Conservation (phyloP, 2,888 invertebrate species). For the Pollenia griseotomentosa region DNA sequence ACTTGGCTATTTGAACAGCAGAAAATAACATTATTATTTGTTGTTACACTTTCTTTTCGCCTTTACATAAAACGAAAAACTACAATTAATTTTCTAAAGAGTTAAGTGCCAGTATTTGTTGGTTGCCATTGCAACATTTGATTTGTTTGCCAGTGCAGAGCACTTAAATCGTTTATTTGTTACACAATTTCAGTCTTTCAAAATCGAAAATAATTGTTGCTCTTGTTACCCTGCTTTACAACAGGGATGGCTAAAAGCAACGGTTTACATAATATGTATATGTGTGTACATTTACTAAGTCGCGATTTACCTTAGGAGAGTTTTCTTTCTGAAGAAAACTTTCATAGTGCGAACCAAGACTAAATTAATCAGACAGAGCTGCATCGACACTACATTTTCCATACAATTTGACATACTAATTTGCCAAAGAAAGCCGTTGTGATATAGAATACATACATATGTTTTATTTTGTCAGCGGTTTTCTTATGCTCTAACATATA, state of each 20-base stretch:
- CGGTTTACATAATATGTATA: too few species aligned
- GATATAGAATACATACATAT: too few species aligned
- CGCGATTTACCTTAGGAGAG: too few species aligned
- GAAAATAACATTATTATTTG: conserved; percentile 1
- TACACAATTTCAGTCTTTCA: conserved; percentile 75
- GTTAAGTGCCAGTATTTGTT: conserved; percentile 27
- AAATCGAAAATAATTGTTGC: conserved; percentile 45
- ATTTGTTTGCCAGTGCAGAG: conserved; percentile 73
- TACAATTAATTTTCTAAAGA: conserved; percentile 47
- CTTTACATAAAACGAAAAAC: conserved; percentile 26
- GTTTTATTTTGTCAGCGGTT: too few species aligned
- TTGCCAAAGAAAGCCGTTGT: too few species aligned
- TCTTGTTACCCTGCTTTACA: conserved; percentile 71
- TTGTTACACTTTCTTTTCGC: conserved; percentile 27
- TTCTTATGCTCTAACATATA: too few species aligned
- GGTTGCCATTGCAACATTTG: conserved; percentile 75
- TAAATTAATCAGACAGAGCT: not conserved
- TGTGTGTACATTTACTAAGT: too few species aligned
- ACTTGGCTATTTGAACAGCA: conserved; percentile 44
- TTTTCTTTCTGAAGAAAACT: too few species aligned
- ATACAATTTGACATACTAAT: too few species aligned
- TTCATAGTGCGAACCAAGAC: too few species aligned
- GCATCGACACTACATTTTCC: too few species aligned
- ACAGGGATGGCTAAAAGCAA: conserved; percentile 51
- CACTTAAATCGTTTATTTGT: conserved; percentile 75